Evolutionary conservation across 2,113 vertebrate genomes (phyloP), one percentile per base, ranked within the genome.

Genomic region (Mustelus asterias): DNA sequence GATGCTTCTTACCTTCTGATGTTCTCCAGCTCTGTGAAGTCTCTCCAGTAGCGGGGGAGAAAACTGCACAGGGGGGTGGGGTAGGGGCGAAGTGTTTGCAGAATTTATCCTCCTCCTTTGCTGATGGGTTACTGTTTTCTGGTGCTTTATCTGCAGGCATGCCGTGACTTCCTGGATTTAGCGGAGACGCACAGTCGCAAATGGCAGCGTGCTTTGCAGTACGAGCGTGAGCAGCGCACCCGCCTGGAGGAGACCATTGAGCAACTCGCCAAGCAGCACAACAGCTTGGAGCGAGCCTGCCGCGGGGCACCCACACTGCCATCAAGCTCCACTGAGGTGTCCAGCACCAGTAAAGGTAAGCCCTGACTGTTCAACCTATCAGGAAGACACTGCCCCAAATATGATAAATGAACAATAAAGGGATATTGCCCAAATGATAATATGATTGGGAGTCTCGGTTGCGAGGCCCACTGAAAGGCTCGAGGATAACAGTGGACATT

Each of bases 201-300:
- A 98, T 99, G 99, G 99, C 99, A 99, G 97, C 98, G 99, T 14
- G 98, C 98, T 0, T 98, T 99, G 96, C 99, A 99, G 97, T 98
- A 99, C 98, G 99, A 99, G 97, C 98, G 98, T 54, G 99, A 99
- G 97, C 99, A 99, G 97, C 97, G 99, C 0, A 97, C 98, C 96
- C 99, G 98, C 92, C 98, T 99, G 97, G 99, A 99, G 97, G 99
- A 99, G 97, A 99, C 99, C 96, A 99, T 99, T 16, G 99, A 99
- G 97, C 99, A 99, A 97, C 88, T 99, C 96, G 99, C 99, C 97
- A 99, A 99, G 96, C 99, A 99, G 97, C 99, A 99, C 97, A 99
- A 99, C 98, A 99, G 98, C 97, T 98, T 99, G 96, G 99, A 99
- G 96, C 97, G 98, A 2, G 99, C 99, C 97, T 99, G 99, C 97